Percentiles rank a stretch among this genome's conserved stretches.
Evolutionary conservation across 2,113 vertebrate genomes (phyloP).

Genomic region (Syngnathus typhle): DNA sequence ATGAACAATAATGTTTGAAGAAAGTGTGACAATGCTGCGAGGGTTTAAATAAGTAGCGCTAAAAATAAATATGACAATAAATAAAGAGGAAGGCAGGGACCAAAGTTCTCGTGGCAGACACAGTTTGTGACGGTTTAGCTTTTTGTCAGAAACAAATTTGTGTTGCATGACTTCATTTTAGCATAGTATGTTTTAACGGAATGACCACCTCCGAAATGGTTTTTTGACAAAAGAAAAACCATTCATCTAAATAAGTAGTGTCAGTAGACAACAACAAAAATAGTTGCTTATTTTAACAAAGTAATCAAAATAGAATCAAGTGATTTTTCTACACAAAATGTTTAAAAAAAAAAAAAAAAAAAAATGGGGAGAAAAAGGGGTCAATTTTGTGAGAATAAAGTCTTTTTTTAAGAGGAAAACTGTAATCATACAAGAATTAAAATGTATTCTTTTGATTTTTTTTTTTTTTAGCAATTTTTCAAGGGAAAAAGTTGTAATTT

Average conservation of each 20-base stretch:
- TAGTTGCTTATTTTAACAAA: background rate
- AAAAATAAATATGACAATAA: conserved; percentile 5
- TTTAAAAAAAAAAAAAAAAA: too few relatives aligned
- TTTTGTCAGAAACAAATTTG: background rate
- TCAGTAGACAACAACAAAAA: background rate
- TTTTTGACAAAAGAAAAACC: background rate
- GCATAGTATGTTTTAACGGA: background rate
- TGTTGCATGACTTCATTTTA: background rate
- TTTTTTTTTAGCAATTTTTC: background rate
- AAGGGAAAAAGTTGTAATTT: background rate
- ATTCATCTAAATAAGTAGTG: background rate
- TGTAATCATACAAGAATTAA: background rate
- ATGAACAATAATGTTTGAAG: background rate
- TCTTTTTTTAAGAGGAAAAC: background rate
- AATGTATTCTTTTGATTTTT: too few relatives aligned
- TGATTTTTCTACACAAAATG: too few relatives aligned
- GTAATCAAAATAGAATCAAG: too few relatives aligned
- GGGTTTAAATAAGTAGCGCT: background rate
- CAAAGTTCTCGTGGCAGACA: background rate
- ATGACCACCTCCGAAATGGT: background rate
- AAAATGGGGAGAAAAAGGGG: too few relatives aligned
- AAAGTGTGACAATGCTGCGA: background rate
- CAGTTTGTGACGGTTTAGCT: background rate
- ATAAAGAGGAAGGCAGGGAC: background rate
- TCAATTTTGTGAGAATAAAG: too few relatives aligned